These are phyloP conservation scores for Cepaea hortensis DNA, from an alignment of 2,888 invertebrate genomes.

Conservation along the genomic window DNA sequence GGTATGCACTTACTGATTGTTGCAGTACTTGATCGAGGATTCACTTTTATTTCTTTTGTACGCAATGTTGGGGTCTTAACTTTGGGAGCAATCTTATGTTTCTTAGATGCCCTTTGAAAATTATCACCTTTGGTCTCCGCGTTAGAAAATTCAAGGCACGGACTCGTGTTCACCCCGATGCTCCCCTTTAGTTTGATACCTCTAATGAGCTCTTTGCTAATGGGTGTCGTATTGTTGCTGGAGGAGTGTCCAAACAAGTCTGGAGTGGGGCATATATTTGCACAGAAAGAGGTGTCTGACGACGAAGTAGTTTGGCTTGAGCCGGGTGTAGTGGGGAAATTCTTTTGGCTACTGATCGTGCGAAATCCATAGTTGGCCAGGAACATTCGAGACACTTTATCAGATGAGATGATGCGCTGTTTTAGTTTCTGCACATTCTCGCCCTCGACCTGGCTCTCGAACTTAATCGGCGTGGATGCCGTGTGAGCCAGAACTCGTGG, in stretches of 20 bases:
- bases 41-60: not conserved
- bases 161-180: slow-evolving; percentile 15
- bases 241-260: not conserved
- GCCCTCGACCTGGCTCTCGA: not conserved
- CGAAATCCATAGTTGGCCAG: not conserved
- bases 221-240: not conserved
- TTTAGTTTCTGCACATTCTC: not conserved
- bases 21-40: not conserved
- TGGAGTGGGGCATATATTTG: not conserved
- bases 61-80: not conserved
- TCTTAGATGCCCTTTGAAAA: too few relatives aligned
- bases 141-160: not conserved
- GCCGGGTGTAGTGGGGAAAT: not conserved
- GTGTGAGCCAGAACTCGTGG: slow-evolving; percentile 15
- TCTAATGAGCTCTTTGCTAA: slow-evolving; percentile 21
- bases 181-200: slow-evolving; percentile 6
- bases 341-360: slow-evolving; percentile 4
- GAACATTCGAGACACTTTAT: not conserved
- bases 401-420: not conserved
- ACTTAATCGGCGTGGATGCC: not conserved
- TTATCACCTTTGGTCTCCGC: not conserved
- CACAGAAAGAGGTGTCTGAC: not conserved
- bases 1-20: not conserved
- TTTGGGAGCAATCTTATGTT: not conserved
- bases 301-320: not conserved